Percentiles rank a stretch among this genome's conserved stretches.
Evolutionary conservation across 1,140 invertebrate genomes (phyloP).

Genomic region (Bicyclus anynana): DNA sequence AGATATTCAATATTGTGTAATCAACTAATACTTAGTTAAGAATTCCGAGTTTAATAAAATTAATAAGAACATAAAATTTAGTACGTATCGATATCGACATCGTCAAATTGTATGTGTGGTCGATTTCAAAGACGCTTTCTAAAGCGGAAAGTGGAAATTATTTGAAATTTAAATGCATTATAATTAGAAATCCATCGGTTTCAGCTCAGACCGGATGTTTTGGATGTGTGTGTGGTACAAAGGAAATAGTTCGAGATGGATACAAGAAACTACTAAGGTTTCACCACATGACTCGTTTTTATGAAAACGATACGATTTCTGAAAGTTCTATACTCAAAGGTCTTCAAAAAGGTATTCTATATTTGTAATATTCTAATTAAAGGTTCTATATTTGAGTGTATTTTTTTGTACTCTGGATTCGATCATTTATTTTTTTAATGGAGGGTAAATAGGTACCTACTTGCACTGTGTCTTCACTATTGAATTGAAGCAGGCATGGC

Average conservation of each 20-base stretch:
- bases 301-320: background rate
- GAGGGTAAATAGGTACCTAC: too few species aligned
- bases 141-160: slow-evolving; percentile 19
- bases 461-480: too few species aligned
- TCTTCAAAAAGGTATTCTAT: too few species aligned
- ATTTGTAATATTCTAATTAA: too few species aligned
- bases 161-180: slow-evolving; percentile 15
- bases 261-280: background rate
- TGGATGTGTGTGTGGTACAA: background rate
- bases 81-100: background rate
- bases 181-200: slow-evolving; percentile 16
- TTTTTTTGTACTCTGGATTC: too few species aligned
- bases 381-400: too few species aligned
- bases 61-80: background rate
- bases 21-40: background rate
- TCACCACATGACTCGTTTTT: background rate
- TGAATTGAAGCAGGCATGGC: too few species aligned
- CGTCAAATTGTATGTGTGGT: background rate
- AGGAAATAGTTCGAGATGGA: slow-evolving; percentile 10
- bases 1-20: background rate
- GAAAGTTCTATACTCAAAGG: too few species aligned
- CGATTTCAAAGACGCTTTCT: slow-evolving; percentile 4
- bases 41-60: background rate
- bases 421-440: too few species aligned
- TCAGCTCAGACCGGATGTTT: slow-evolving; percentile 9